Base-by-base conservation (phyloP, 2,113 vertebrate species). In the Baryphthengus martii region DNA sequence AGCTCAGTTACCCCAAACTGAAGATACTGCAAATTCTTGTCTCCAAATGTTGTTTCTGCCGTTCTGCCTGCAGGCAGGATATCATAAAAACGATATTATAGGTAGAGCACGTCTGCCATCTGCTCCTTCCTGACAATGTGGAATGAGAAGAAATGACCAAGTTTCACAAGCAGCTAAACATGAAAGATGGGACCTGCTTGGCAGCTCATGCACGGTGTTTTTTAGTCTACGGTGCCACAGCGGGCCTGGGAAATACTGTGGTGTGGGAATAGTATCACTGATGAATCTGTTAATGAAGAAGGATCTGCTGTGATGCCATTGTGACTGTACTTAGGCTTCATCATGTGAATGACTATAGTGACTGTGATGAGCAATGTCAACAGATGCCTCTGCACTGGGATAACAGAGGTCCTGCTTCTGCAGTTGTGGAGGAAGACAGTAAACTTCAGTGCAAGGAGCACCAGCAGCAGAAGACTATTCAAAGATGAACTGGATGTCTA, bases 21-120 rank as follows among this genome's bases (percentile, higher is more conserved):
- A 87, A 81, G 91, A 55, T 21, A 55, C 52, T 81, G 45, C 61
- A 85, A 85, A 92, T 89, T 93, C 67, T 88, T 85, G 44, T 75
- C 78, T 89, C 62, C 74, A 85, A 94, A 93, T 90, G 82, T 72
- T 84, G 66, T 81, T 78, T 91, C 40, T 5, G 7, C 77, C 82
- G 44, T 70, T 94, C 74, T 88, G 66, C 78, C 92, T 93, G 90
- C 75, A 88, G 88, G 62, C 92, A 90, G 85, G 50, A 40, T 52
- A 83, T 93, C 75, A 80, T 90, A 87, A 90, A 91, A 94, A 35
- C 85, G 86, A 8, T 91, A 82, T 93, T 79, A 93, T 11, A 91
- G 70, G 62, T 88, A 88, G 82, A 93, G 75, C 94, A 90, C 92
- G 85, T 94, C 92, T 95, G 85, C 94, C 88, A 93, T 97, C 92